Evolutionary conservation across 2,797 vertebrate species (phyloP).

Genomic region (Bradypodion pumilum): DNA sequence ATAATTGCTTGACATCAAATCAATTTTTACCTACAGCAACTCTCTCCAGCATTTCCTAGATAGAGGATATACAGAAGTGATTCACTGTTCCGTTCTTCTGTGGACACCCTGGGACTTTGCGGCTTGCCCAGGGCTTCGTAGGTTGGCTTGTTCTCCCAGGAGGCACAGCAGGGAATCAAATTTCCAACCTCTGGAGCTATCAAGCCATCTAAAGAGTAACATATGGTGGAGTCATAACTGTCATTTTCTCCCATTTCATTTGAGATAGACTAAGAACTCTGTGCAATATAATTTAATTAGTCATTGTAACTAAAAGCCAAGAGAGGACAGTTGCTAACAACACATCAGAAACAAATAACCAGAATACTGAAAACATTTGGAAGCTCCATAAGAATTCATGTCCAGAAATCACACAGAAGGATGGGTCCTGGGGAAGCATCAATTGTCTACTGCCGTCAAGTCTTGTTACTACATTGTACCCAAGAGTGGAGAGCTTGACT

Average conservation of each 20-base stretch:
- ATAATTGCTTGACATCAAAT: too few species aligned
- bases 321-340: background rate
- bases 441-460: background rate
- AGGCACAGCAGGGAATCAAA: too few species aligned
- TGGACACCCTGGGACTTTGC: too few species aligned
- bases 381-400: background rate
- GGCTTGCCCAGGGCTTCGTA: too few species aligned
- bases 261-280: background rate
- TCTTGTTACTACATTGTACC: background rate
- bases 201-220: too few species aligned
- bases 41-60: too few species aligned
- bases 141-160: too few species aligned
- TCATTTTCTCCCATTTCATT: background rate
- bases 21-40: too few species aligned
- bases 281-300: background rate
- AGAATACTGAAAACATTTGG: slow-evolving; percentile 7
- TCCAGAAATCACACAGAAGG: background rate
- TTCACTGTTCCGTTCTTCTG: too few species aligned
- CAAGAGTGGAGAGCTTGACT: background rate
- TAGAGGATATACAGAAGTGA: too few species aligned
- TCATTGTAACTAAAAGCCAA: background rate
- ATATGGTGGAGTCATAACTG: too few species aligned
- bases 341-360: background rate
- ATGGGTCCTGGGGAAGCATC: background rate
- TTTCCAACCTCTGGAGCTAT: too few species aligned